Evolutionary conservation across 2,888 invertebrate genomes (phyloP).

Genomic region (Oxyteleia sp.): DNA sequence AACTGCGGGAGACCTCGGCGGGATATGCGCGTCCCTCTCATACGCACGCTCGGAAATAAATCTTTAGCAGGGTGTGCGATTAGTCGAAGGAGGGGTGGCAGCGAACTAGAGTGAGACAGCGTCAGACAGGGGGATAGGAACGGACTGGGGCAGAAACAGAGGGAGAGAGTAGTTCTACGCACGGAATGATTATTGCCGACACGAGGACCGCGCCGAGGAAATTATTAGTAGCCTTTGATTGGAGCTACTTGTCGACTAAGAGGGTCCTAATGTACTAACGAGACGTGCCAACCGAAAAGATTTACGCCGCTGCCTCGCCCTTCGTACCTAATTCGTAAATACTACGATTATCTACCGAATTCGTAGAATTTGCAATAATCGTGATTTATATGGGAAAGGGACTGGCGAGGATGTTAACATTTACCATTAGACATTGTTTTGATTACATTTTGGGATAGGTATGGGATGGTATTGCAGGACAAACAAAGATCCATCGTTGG

Average conservation of each 20-base stretch:
- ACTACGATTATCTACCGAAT: constrained; percentile 42
- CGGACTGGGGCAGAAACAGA: constrained; percentile 36
- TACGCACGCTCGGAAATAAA: constrained; percentile 85
- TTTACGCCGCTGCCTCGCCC: constrained; percentile 73
- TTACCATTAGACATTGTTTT: background rate
- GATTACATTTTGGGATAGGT: background rate
- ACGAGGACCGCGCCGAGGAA: constrained; percentile 79
- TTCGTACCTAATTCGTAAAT: constrained; percentile 56
- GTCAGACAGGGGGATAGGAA: constrained; percentile 21
- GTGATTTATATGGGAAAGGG: constrained; percentile 53
- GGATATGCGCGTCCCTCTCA: constrained; percentile 82
- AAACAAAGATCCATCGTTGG: background rate
- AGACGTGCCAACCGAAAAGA: constrained; percentile 77
- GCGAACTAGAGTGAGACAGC: constrained; percentile 56
- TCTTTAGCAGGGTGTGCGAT: constrained; percentile 86
- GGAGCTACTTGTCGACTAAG: constrained; percentile 80
- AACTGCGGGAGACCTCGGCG: constrained; percentile 85
- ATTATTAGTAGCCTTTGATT: constrained; percentile 85
- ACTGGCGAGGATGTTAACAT: background rate
- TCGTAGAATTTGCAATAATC: constrained; percentile 25
- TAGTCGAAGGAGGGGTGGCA: constrained; percentile 83
- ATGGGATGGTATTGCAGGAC: background rate
- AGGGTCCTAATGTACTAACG: constrained; percentile 82
- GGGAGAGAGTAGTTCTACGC: constrained; percentile 69
- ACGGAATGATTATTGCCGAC: constrained; percentile 84